These are phyloP conservation scores for Botia almorhae DNA, from an alignment of 2,797 vertebrate species.

Conservation along the genomic window DNA sequence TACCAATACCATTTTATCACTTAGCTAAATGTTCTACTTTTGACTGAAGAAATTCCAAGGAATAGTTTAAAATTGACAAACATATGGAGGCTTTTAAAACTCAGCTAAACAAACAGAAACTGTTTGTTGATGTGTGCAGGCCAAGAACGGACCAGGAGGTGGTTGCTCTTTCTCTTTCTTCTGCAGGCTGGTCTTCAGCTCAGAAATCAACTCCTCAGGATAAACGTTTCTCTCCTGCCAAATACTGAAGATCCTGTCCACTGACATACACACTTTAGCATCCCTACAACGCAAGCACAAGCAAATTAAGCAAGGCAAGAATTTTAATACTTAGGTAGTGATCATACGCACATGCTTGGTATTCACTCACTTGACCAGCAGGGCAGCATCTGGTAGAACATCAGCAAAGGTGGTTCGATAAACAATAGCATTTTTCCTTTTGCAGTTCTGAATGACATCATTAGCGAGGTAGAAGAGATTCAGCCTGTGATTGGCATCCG, in stretches of 20 bases:
- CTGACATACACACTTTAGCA: slow-evolving; percentile 89
- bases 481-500: slow-evolving; percentile 90
- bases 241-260: slow-evolving; percentile 95
- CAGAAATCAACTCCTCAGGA: slow-evolving; percentile 87
- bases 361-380: slow-evolving; percentile 88
- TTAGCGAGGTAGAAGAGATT: slow-evolving; percentile 98
- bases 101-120: neutral
- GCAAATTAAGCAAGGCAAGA: neutral
- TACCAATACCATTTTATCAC: no score
- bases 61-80: neutral
- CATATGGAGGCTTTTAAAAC: neutral
- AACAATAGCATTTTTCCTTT: slow-evolving; percentile 92
- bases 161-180: slow-evolving; percentile 74
- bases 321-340: neutral
- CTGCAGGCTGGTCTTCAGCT: slow-evolving; percentile 85
- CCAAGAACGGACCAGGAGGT: slow-evolving; percentile 64
- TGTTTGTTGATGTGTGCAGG: neutral
- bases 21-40: no score
- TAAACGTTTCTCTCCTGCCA: slow-evolving; percentile 98
- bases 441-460: slow-evolving; percentile 99
- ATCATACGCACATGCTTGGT: neutral
- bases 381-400: slow-evolving; percentile 89
- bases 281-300: slow-evolving; percentile 77
- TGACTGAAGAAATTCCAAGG: neutral
- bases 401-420: slow-evolving; percentile 92